Conservation (phyloP, 2,888 invertebrate genomes). For the Apocheima hispidaria region DNA sequence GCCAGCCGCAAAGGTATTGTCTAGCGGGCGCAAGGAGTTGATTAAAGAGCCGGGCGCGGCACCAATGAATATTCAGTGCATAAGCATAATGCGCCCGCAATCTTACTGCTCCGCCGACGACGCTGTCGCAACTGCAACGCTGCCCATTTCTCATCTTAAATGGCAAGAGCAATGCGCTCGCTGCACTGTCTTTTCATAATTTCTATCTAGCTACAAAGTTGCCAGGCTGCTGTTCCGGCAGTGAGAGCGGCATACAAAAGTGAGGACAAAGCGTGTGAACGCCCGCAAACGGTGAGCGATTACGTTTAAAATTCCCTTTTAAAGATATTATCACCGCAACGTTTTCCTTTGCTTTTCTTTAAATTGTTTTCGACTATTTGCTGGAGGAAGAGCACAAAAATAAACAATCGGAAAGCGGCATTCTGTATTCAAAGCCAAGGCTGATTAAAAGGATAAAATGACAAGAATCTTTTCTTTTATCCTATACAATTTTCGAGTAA, state of each 20-base stretch:
- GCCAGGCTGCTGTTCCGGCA: slow-evolving; percentile 21
- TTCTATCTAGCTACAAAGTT: slow-evolving; percentile 39
- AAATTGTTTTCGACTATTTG: slow-evolving; percentile 11
- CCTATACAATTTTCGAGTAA: not conserved
- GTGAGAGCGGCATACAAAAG: slow-evolving; percentile 30
- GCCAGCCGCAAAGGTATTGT: slow-evolving; percentile 51
- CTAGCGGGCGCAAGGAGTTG: slow-evolving; percentile 65
- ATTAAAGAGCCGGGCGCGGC: slow-evolving; percentile 72
- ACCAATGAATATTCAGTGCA: slow-evolving; percentile 80
- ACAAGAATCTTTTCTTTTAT: not conserved
- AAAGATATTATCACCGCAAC: slow-evolving; percentile 32
- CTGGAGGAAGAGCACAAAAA: not conserved
- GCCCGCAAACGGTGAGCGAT: slow-evolving; percentile 37
- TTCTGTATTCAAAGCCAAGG: not conserved
- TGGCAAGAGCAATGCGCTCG: slow-evolving; percentile 67
- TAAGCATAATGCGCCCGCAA: slow-evolving; percentile 76
- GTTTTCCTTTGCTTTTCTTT: slow-evolving; percentile 24
- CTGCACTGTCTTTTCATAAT: slow-evolving; percentile 52
- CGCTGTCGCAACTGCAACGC: slow-evolving; percentile 72
- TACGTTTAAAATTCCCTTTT: slow-evolving; percentile 33
- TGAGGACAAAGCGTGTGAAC: slow-evolving; percentile 42
- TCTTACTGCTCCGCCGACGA: slow-evolving; percentile 63
- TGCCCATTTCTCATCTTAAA: slow-evolving; percentile 82
- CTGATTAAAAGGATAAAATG: not conserved
- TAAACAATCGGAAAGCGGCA: not conserved